A percentile compares a stretch with the other conserved stretches of the same genome.
Evolutionary conservation across 2,113 vertebrate species (phyloP).

Genomic region (Emydocephalus ijimae): DNA sequence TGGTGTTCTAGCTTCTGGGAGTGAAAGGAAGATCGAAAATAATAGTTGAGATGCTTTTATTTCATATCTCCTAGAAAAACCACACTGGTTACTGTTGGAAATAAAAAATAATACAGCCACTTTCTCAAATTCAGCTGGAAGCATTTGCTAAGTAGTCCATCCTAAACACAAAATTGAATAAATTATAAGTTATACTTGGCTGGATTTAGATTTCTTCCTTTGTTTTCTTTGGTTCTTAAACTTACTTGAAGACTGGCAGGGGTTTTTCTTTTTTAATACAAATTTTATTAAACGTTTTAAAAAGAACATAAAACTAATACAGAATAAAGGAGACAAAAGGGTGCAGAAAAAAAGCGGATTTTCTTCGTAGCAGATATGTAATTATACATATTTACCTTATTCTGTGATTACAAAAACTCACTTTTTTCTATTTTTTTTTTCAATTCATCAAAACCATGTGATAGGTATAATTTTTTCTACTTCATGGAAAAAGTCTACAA

Average conservation of each 20-base stretch:
- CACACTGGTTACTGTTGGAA: not conserved
- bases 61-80: not conserved
- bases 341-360: not conserved
- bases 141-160: not conserved
- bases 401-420: not conserved
- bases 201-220: not conserved
- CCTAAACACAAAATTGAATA: not conserved
- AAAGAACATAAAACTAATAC: not conserved
- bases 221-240: not conserved
- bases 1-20: conserved; percentile 87
- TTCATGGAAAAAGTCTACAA: not conserved
- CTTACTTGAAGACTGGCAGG: not conserved
- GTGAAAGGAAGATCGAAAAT: not conserved
- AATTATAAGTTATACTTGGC: not conserved
- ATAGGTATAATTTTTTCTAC: not conserved
- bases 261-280: not conserved
- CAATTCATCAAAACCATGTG: not conserved
- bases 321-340: not conserved
- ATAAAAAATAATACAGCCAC: no score
- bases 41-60: not conserved
- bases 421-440: not conserved
- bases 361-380: not conserved
- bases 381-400: not conserved
- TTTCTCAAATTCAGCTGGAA: not conserved
- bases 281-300: not conserved